Evolutionary conservation across 1,140 invertebrate species (phyloP), one percentile per base, ranked within the genome.

Genomic region (Caenorhabditis latens): DNA sequence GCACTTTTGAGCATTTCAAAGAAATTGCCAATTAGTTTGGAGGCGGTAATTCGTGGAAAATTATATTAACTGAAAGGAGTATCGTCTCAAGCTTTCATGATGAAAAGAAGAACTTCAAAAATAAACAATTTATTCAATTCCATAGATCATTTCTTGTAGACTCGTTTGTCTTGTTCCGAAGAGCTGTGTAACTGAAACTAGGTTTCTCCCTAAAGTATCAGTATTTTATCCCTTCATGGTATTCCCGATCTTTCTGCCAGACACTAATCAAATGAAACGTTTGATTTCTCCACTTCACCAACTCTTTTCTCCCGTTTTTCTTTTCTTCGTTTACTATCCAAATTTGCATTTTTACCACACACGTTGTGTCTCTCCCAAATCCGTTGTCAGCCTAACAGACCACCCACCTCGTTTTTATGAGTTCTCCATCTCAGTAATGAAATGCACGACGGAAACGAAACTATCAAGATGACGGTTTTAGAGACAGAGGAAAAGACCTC

Each of bases 341-440:
- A 32, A 79, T 79, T 79, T 50, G 46, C 71, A 79, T 79, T 53
- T 53, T 16, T n/a, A 43, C 40, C 65, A 2, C 43, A 65, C 43
- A 71, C 7, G 40, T 40, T 24, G 16, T 32, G 32, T 32, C 32
- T 32, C 32, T 32, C 32, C 32, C 11, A 40, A 40, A 32, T n/a
- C 65, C 65, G 65, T 71, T 71, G 65, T 71, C 65, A 8, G 21
- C 50, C 16, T 53, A 58, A 13, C 11, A 79, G 71, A 79, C 71
- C 71, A 79, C 71, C 71, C 40, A 53, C 46, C 71, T 50, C 71
- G 71, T 50, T 79, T 79, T 79, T 79, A 79, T 79, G 71, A 75
- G 67, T 67, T 67, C 32, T 42, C 40, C 32, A 8, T 13, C 13
- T 58, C 19, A 21, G n/a, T 48, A 48, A 75, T 75, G 67, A 75